Evolutionary conservation across 1,140 invertebrate genomes (phyloP), one percentile per base, ranked within the genome.

Genomic region (Pseudobourletiella spinata): DNA sequence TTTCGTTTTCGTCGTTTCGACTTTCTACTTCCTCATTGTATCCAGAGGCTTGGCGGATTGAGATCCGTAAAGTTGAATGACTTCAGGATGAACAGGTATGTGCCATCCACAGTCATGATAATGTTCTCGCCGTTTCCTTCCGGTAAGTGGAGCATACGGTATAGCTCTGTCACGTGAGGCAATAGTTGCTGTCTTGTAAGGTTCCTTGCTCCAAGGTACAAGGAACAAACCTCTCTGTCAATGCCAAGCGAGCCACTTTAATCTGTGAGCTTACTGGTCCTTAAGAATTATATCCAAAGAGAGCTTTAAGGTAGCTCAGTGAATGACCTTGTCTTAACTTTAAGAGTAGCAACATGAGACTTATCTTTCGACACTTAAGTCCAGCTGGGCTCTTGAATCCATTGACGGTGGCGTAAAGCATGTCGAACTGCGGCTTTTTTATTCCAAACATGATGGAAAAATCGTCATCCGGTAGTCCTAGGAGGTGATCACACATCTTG

Each of bases 31-130:
- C n/a, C n/a, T n/a, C n/a, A n/a, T n/a, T n/a, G n/a, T n/a, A n/a
- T n/a, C n/a, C n/a, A n/a, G n/a, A n/a, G n/a, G n/a, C n/a, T n/a
- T n/a, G n/a, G n/a, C n/a, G n/a, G n/a, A n/a, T 46, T 58, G 18
- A 57, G 48, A 15, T 39, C 2, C 20, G 8, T 15, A 20, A n/a
- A 54, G 18, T 66, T 52, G 16, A 16, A n/a, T 0, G 51, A 28
- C 39, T 66, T 66, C 24, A 55, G 20, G 4, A 54, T 43, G 52
- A 44, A 61, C 1, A 62, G 11, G 26, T 66, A 61, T 0, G 64
- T 66, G 22, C 44, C 59, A 55, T 66, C 64, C 0, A 54, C 14
- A 20, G 56, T 18, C 18, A 54, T 18, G 1, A 25, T 18, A 0
- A 42, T 1, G 32, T 1, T 30, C n/a, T 20, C 46, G 2, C 35